These are phyloP conservation scores for Montifringilla adamsi DNA, from an alignment of 2,113 vertebrate species.

Conservation along the genomic window DNA sequence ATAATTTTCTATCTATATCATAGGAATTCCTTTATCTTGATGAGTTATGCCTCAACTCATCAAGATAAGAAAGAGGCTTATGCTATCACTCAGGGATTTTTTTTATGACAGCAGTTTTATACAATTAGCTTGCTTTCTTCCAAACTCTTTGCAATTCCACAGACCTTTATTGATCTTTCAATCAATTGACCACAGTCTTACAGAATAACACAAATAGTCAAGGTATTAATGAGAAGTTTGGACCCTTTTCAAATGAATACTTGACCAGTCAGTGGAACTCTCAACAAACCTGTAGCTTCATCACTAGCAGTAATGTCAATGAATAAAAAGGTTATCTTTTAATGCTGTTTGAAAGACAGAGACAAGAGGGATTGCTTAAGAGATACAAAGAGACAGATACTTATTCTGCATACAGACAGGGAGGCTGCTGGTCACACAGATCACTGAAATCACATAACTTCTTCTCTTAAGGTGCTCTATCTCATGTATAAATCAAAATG, in stretches of 20 bases:
- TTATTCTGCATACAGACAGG: neutral
- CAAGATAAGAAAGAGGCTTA: neutral
- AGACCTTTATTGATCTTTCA: slow-evolving; percentile 25
- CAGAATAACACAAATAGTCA: neutral
- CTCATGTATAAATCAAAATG: neutral
- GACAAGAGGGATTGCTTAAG: neutral
- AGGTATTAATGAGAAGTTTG: slow-evolving; percentile 4
- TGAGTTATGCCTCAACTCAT: neutral
- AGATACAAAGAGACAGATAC: neutral
- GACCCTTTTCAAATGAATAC: neutral
- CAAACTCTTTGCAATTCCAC: neutral
- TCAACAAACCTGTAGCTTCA: neutral
- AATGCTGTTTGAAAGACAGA: neutral
- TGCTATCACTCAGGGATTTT: neutral
- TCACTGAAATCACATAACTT: neutral
- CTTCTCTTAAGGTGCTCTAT: neutral
- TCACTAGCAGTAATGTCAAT: neutral
- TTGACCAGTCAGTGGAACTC: neutral
- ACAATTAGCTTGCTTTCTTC: neutral
- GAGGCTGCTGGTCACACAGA: neutral
- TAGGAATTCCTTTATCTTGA: neutral
- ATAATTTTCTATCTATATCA: neutral
- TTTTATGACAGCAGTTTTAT: neutral
- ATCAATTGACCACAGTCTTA: neutral
- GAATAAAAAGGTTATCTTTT: slow-evolving; percentile 24